Evolutionary conservation across 2,888 invertebrate species (phyloP), one percentile per base, ranked within the genome.

Genomic region (Bibio marci): DNA sequence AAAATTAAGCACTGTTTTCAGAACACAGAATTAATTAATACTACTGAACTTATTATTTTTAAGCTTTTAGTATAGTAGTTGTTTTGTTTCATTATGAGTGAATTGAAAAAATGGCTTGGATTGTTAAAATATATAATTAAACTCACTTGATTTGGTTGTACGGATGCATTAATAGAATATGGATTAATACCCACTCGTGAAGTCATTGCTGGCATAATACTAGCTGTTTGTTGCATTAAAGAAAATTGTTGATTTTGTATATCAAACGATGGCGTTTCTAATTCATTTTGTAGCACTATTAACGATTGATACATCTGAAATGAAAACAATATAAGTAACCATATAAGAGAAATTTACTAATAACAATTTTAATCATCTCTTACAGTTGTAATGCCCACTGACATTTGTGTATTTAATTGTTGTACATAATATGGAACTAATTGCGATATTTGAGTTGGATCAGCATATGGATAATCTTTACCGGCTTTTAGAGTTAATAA

Each of bases 381-480:
- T 45, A 52, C 59, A 37, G 56, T 52, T 31, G 57, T 53, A 49
- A 59, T 54, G n/a, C 56, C 56, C 38, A 49, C 52, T 40, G 59
- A 69, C 50, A 76, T 70, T 47, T 75, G 66, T 48, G 67, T 66
- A 55, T 71, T 71, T 38, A 78, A 62, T 38, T 64, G 61, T 43
- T 65, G 59, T 39, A 67, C 50, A 45, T 76, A 64, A 12, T 55
- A 52, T 10, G 77, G 75, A 49, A 76, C 59, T 53, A 74, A 64
- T 46, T 69, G 69, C 6, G 70, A 62, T 27, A 77, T 65, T 55
- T 76, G 72, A 41, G 63, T 62, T 39, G 71, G 71, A 41, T 60
- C 69, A 54, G 74, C 63, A 45, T 65, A 66, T 26, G 76, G 76
- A 63, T 73, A 70, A 52, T 77, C 76, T 45, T 72, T 70, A 38